Base-by-base conservation (phyloP, 2,888 invertebrate species). In the Plebejus argus region DNA sequence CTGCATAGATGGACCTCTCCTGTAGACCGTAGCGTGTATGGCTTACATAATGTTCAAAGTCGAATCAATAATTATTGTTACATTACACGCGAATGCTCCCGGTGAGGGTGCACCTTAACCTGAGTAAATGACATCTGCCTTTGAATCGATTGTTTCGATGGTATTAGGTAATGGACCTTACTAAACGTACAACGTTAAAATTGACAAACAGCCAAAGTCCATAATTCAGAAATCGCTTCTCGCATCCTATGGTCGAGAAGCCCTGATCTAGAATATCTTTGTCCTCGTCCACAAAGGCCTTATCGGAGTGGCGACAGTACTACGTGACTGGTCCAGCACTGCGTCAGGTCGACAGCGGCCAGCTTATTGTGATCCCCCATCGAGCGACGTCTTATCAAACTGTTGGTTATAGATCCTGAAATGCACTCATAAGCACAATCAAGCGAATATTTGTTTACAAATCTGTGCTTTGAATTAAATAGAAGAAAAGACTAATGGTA, bases 281-380 rank as follows among this genome's bases (percentile, higher is more conserved):
- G 80, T 76, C 77, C 78, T 75, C 79, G 71, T 74, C 78, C 81
- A 81, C 80, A 81, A 80, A 80, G 78, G 80, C 76, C 78, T 81
- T 81, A 80, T 81, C 79, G 78, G 77, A 20, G 23, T 77, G 61
- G 71, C 35, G 77, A 20, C 78, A 70, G 77, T 78, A 78, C 78
- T 76, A 80, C 79, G 79, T 80, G 81, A 78, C 78, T 79, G 80
- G 78, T 79, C 77, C 78, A 77, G 78, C 79, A 78, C 78, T 79
- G 78, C 76, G 76, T 77, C 77, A 75, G 76, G 80, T 79, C 78
- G 77, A 78, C 77, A 78, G 78, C 75, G 76, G 78, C 77, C 78
- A 78, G 78, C 76, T 78, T 79, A 78, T 77, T 56, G 39, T 71
- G 45, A 76, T 28, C 77, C 75, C 76, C 74, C 79, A 10, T 72